phyloP scores from a whole-genome alignment of 2,888 invertebrate genomes.

The Dendrolimus houi region DNA sequence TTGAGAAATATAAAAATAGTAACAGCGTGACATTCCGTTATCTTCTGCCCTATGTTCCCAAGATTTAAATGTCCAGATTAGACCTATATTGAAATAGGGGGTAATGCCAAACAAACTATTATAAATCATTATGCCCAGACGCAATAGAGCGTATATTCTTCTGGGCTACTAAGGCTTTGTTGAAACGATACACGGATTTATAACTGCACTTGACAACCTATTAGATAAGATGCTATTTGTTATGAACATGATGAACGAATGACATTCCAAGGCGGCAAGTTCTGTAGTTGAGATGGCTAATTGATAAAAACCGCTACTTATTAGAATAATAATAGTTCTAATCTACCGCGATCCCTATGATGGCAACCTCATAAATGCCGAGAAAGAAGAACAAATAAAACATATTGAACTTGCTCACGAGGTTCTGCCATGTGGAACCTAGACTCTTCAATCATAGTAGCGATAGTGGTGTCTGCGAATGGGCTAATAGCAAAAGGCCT shows the following conservation, averaged over 20 bases:
- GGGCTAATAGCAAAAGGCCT: too few species aligned
- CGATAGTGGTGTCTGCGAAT: too few species aligned
- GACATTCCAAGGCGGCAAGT: background rate
- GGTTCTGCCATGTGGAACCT: too few species aligned
- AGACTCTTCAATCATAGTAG: too few species aligned
- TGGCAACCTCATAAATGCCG: too few species aligned
- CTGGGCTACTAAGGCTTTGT: background rate
- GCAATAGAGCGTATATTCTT: background rate
- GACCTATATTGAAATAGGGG: conserved; percentile 16
- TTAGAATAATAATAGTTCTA: too few species aligned
- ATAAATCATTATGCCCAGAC: conserved; percentile 5
- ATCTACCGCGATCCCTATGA: too few species aligned
- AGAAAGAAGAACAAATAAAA: too few species aligned
- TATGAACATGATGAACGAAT: background rate
- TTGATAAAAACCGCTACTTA: too few species aligned
- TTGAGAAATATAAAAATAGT: background rate
- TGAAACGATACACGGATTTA: background rate
- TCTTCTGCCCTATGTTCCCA: conserved; percentile 11
- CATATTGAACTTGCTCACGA: too few species aligned
- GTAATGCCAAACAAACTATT: conserved; percentile 12
- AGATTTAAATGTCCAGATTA: conserved; percentile 21
- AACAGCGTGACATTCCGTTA: background rate
- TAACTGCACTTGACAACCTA: background rate
- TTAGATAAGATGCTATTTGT: background rate
- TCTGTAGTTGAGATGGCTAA: too few species aligned